Conservation (phyloP, 2,888 invertebrate genomes). For the Iphiclides podalirius region DNA sequence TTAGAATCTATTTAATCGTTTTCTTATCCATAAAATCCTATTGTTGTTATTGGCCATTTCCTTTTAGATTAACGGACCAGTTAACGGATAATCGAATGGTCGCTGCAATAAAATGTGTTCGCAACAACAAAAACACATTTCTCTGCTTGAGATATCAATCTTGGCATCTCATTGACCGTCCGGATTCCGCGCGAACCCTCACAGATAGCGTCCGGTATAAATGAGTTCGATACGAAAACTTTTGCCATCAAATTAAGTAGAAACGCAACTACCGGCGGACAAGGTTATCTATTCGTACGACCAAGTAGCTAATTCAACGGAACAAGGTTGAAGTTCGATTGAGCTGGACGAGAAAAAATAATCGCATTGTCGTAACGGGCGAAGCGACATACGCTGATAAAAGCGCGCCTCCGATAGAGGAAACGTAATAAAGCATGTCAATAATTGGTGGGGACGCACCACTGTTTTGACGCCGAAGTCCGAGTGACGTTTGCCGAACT, state of each 20-base stretch:
- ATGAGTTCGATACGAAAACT: constrained; percentile 69
- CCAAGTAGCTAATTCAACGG: constrained; percentile 13
- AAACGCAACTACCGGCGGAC: constrained; percentile 42
- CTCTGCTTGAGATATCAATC: constrained; percentile 49
- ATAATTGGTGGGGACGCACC: constrained; percentile 67
- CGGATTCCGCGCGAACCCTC: constrained; percentile 52
- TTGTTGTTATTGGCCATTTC: constrained; percentile 21
- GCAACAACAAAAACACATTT: constrained; percentile 40
- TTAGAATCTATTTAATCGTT: too few relatives aligned
- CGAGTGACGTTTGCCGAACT: not conserved
- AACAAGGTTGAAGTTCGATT: constrained; percentile 37
- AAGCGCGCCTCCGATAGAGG: constrained; percentile 55
- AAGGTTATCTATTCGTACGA: constrained; percentile 20
- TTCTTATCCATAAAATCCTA: too few relatives aligned
- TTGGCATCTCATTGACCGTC: constrained; percentile 42
- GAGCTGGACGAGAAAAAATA: constrained; percentile 4
- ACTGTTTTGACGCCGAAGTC: constrained; percentile 32
- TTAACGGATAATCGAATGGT: constrained; percentile 37
- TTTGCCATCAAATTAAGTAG: constrained; percentile 74
- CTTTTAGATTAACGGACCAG: constrained; percentile 36
- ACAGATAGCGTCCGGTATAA: constrained; percentile 59
- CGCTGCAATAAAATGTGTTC: constrained; percentile 41
- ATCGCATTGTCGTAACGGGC: constrained; percentile 31
- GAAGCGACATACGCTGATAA: constrained; percentile 67
- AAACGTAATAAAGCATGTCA: constrained; percentile 68